phyloP scores from a whole-genome alignment of 2,113 vertebrate species.

The Sitta europaea region DNA sequence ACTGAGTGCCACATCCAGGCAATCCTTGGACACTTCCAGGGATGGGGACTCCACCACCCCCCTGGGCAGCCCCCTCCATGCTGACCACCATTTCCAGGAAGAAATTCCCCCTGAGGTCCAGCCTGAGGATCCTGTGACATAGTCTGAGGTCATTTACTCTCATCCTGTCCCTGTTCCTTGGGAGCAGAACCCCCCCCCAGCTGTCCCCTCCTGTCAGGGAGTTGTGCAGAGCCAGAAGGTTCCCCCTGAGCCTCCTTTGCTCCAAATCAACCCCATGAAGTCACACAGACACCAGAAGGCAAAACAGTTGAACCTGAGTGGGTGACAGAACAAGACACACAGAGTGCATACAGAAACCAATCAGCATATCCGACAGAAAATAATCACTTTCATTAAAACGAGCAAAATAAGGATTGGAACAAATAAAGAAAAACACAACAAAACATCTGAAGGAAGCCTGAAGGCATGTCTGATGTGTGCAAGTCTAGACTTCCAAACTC shows the following conservation, averaged over 20 bases:
- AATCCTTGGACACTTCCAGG: background rate
- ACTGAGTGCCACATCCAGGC: rapidly evolving
- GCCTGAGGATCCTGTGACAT: rapidly evolving
- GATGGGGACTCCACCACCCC: background rate
- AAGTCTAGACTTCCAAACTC: background rate
- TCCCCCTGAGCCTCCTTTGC: background rate
- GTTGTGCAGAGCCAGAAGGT: background rate
- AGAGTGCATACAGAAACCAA: rapidly evolving
- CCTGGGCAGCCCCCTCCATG: rapidly evolving
- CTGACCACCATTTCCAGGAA: rapidly evolving
- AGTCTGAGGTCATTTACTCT: rapidly evolving
- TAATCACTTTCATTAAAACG: background rate
- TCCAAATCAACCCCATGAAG: background rate
- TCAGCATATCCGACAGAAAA: background rate
- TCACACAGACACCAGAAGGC: background rate
- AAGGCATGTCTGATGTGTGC: background rate
- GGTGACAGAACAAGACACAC: background rate
- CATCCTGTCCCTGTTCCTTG: background rate
- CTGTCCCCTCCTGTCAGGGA: background rate
- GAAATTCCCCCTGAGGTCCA: background rate
- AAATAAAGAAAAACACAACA: background rate
- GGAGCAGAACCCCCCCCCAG: background rate
- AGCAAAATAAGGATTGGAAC: background rate
- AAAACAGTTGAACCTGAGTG: background rate
- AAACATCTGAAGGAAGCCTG: background rate